A percentile compares a stretch with the other conserved stretches of the same genome.
Conservation (phyloP, 1,140 invertebrate species). For the Cheumatopsyche charites region DNA sequence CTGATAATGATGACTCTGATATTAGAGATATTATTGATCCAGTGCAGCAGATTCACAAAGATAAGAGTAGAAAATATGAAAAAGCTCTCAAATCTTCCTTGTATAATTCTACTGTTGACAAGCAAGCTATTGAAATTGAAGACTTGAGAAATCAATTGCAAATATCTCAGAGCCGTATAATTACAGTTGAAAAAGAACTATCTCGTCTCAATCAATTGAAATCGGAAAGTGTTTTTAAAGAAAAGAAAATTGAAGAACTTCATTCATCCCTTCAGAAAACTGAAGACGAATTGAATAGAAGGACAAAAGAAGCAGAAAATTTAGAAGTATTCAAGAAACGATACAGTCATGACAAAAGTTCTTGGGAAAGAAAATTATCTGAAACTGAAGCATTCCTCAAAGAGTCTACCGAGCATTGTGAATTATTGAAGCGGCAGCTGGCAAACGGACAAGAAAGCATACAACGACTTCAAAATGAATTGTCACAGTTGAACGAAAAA, state of each 20-base stretch:
- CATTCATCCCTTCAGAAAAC: conserved; percentile 71
- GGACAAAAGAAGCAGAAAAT: conserved; percentile 72
- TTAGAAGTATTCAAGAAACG: conserved; percentile 67
- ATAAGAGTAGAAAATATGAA: conserved; percentile 59
- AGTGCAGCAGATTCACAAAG: conserved; percentile 48
- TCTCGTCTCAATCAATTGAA: conserved; percentile 72
- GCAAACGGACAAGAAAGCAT: conserved; percentile 66
- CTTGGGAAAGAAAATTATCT: conserved; percentile 68
- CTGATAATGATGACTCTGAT: conserved; percentile 55
- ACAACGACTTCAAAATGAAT: conserved; percentile 64
- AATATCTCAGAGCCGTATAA: conserved; percentile 56
- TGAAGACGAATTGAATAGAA: conserved; percentile 71
- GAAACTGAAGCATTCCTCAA: conserved; percentile 67
- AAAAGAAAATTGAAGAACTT: conserved; percentile 76
- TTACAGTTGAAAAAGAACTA: conserved; percentile 69
- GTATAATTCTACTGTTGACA: conserved; percentile 65
- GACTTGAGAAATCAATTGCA: conserved; percentile 65
- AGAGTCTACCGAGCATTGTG: conserved; percentile 68
- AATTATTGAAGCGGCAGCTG: conserved; percentile 67
- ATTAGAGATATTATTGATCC: conserved; percentile 51
- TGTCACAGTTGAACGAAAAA: conserved; percentile 63
- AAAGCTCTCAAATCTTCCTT: conserved; percentile 60
- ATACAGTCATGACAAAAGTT: conserved; percentile 67
- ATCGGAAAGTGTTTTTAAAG: conserved; percentile 65
- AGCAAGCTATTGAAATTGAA: conserved; percentile 71